These are phyloP conservation scores for Chaetophractus vellerosus DNA, from an alignment of 2,797 vertebrate species.

Conservation along the genomic window DNA sequence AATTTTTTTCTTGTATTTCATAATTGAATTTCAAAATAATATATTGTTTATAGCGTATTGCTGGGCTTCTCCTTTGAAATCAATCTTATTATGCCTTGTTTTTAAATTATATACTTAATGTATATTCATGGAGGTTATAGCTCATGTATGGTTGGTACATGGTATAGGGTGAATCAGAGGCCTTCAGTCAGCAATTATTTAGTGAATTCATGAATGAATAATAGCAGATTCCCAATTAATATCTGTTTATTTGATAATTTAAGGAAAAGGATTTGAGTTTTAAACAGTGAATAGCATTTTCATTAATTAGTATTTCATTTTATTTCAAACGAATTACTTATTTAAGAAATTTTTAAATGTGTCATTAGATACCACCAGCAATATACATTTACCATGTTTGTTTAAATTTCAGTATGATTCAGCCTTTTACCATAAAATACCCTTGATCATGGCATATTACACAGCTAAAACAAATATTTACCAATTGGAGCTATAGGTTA, in stretches of 20 bases:
- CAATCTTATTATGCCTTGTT: background rate
- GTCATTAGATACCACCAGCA: background rate
- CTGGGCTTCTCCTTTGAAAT: background rate
- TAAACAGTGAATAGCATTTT: slow-evolving; percentile 19
- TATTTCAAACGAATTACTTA: background rate
- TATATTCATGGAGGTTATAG: background rate
- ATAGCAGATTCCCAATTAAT: background rate
- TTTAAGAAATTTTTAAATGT: background rate
- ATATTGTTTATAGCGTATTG: background rate
- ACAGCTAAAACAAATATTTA: background rate
- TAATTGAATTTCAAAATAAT: background rate
- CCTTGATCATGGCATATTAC: background rate
- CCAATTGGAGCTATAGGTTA: background rate
- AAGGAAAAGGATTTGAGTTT: background rate
- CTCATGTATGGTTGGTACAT: background rate
- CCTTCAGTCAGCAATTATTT: background rate
- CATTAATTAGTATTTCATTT: background rate
- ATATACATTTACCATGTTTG: background rate
- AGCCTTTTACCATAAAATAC: background rate
- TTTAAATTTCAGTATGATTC: background rate
- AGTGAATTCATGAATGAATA: background rate
- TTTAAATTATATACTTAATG: background rate
- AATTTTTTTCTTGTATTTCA: background rate
- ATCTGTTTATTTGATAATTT: slow-evolving; percentile 20
- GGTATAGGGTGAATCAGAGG: background rate